These are phyloP conservation scores for Collichthys lucidus DNA, from an alignment of 2,113 vertebrate genomes.

Conservation along the genomic window DNA sequence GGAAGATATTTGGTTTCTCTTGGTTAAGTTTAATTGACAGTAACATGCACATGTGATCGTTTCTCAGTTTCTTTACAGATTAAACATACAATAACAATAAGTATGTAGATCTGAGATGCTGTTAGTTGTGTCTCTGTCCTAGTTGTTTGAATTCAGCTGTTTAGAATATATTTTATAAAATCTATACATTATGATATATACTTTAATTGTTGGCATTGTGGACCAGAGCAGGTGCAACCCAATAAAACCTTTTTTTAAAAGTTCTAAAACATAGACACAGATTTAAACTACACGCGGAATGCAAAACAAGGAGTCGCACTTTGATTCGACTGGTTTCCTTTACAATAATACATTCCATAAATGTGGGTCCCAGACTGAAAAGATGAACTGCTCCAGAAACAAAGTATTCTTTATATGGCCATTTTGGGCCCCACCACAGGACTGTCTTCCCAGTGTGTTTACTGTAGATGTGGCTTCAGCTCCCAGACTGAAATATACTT, in stretches of 20 bases:
- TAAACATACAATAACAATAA: neutral
- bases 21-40: neutral
- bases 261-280: neutral
- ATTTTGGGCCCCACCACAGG: slow-evolving; percentile 9
- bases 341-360: neutral
- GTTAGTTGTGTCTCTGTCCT: neutral
- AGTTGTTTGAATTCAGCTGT: neutral
- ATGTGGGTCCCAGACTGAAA: slow-evolving; percentile 1
- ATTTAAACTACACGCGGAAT: neutral
- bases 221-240: neutral
- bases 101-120: neutral
- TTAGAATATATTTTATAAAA: neutral
- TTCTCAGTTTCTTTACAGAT: neutral
- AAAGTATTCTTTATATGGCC: slow-evolving; percentile 18
- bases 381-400: slow-evolving; percentile 23
- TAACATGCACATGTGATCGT: neutral
- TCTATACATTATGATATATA: neutral
- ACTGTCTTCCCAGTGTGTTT: slow-evolving; percentile 26
- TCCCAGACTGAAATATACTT: slow-evolving; percentile 26
- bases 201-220: neutral
- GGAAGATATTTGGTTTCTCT: slow-evolving; percentile 4
- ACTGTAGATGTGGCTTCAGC: slow-evolving; percentile 23
- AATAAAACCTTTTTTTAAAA: neutral
- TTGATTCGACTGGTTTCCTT: neutral
- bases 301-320: slow-evolving; percentile 3